Conservation (phyloP, 2,888 invertebrate genomes). For the Limenitis camilla region DNA sequence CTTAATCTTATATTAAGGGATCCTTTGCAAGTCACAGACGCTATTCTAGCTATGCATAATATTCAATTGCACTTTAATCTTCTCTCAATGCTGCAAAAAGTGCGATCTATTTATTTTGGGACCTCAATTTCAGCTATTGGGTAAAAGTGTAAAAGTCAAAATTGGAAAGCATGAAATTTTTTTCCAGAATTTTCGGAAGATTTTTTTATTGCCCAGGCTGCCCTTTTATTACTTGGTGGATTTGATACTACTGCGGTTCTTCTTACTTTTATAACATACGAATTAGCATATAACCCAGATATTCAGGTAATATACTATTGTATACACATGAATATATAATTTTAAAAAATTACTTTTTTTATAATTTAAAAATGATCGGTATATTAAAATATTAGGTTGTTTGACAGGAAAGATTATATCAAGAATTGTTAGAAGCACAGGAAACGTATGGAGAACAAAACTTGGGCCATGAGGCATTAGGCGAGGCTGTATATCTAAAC, state of each 20-base stretch:
- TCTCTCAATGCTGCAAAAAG: too few relatives aligned
- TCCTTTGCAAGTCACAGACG: too few relatives aligned
- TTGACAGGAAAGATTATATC: constrained; percentile 36
- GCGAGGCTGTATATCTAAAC: constrained; percentile 35
- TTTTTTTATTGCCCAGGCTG: constrained; percentile 46
- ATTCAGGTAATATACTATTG: constrained; percentile 36
- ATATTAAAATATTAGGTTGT: background rate
- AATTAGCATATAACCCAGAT: constrained; percentile 38
- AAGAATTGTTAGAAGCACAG: constrained; percentile 36
- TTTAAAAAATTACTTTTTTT: background rate
- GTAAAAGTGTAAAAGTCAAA: too few relatives aligned
- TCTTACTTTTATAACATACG: constrained; percentile 33
- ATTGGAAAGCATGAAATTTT: too few relatives aligned
- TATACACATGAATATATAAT: too few relatives aligned
- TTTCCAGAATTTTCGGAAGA: constrained; percentile 31
- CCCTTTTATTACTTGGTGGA: constrained; percentile 48
- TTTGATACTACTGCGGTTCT: constrained; percentile 44
- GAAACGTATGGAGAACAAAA: constrained; percentile 23
- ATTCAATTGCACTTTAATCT: too few relatives aligned
- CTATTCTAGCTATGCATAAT: too few relatives aligned
- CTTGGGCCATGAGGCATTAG: constrained; percentile 26
- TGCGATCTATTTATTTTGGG: too few relatives aligned
- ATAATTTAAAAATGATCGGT: background rate
- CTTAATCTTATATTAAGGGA: too few relatives aligned
- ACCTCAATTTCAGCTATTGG: too few relatives aligned